Evolutionary conservation across 2,888 invertebrate genomes (phyloP), one percentile per base, ranked within the genome.

Genomic region (Acanthosepion pharaonis): DNA sequence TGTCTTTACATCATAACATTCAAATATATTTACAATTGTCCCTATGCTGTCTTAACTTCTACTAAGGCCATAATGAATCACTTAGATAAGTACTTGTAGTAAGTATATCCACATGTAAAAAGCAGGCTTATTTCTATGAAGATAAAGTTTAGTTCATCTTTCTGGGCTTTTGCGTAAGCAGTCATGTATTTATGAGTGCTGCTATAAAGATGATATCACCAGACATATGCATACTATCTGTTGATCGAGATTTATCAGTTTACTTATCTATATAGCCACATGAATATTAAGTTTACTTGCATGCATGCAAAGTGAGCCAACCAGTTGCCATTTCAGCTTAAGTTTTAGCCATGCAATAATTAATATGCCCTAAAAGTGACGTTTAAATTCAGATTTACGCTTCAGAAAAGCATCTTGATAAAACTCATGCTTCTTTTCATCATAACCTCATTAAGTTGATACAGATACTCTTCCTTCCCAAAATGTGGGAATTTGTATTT

Each of bases 281-380:
- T 28, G 78, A 78, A 78, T 78, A n/a, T 78, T 28, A 78, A 3
- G 78, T 78, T 78, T 8, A 78, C n/a, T 78, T n/a, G n/a, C 78
- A n/a, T 78, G 78, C 78, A 78, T 8, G 15, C 15, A 78, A n/a
- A 28, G n/a, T 78, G 78, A 78, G 28, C 78, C n/a, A 6, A 78
- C 78, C 78, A 78, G 78, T n/a, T n/a, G 78, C 78, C n/a, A n/a
- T 78, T 4, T n/a, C 28, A 9, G 78, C 78, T 78, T n/a, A 78
- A 78, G 78, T 78, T 28, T 78, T 78, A 78, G 78, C 78, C 78
- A 78, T n/a, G 78, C 78, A 78, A 78, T 78, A 78, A 78, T n/a
- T 78, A 78, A 78, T 78, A 78, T n/a, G 11, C 78, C 78, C 28
- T 78, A 59, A 59, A 59, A 59, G 59, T 23, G 59, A 59, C 78